Evolutionary conservation across 1,140 invertebrate species (phyloP), one percentile per base, ranked within the genome.

Genomic region (Rhopalosiphum maidis): DNA sequence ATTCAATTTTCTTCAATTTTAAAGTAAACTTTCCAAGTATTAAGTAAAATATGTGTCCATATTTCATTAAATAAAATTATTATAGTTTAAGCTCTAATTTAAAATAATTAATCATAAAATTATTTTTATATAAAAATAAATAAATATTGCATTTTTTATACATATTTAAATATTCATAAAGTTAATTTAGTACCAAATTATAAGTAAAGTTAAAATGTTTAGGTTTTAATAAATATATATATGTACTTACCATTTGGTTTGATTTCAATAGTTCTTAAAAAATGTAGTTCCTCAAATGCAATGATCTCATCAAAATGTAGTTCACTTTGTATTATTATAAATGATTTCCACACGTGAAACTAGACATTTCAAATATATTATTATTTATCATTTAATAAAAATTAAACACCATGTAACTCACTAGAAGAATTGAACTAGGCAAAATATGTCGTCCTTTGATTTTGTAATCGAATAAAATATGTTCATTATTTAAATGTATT

Each of bases 381-480:
- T 22, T 37, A 90, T 23, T 60, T 30, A 43, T 25, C 3, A 55
- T 41, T 54, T 30, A 18, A 41, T 30, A 18, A 43, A 41, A n/a
- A 3, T 55, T 55, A 60, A 35, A 35, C n/a, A n/a, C 37, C 7
- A 51, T 22, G 46, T 30, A 43, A 82, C 68, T 91, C 23, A 91
- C 90, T 83, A 91, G 37, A 91, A 91, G 25, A 30, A 48, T 11
- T 11, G 90, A 82, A 48, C 1, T 35, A 37, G 90, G 90, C 23
- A 91, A 35, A 48, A 91, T 91, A 82, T 83, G 18, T 35, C 43
- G 41, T 22, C 90, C 90, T 7, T 91, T 82, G 35, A 91, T 82
- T 91, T 83, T 91, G 43, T 91, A 91, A 48, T 91, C 90, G 1
- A 35, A 18, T 91, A 91, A 91, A 91, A 91, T 48, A 37, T 22